Conservation (phyloP, 2,797 vertebrate genomes). For the Simalia tracyae region DNA sequence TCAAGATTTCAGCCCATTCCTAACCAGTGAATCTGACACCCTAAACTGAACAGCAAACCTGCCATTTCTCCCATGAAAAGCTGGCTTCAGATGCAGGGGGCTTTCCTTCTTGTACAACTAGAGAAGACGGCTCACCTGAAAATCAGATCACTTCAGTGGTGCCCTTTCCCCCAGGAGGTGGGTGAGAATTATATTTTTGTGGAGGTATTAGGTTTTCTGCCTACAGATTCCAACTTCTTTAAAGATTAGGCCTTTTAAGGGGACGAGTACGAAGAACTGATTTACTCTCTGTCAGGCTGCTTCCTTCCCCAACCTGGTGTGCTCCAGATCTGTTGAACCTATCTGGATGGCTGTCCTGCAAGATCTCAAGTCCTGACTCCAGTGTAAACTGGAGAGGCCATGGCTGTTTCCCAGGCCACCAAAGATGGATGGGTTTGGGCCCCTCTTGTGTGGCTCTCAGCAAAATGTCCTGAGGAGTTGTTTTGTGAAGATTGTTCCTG, state of each 20-base stretch:
- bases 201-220: background rate
- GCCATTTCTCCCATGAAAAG: background rate
- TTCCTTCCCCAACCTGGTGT: background rate
- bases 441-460: background rate
- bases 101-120: background rate
- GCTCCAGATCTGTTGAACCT: background rate
- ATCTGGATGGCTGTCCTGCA: background rate
- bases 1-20: background rate
- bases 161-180: background rate
- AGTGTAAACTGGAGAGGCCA: too few species aligned
- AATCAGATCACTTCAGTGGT: background rate
- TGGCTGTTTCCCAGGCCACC: background rate
- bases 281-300: background rate
- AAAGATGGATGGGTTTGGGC: background rate
- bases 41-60: background rate
- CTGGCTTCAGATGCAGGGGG: background rate
- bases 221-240: background rate
- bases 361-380: background rate
- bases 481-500: background rate
- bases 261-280: background rate
- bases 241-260: background rate
- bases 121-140: background rate
- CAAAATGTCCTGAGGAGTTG: background rate
- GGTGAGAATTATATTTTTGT: background rate
- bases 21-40: background rate